Evolutionary conservation across 2,888 invertebrate species (phyloP).

Genomic region (Ethmia dodecea): DNA sequence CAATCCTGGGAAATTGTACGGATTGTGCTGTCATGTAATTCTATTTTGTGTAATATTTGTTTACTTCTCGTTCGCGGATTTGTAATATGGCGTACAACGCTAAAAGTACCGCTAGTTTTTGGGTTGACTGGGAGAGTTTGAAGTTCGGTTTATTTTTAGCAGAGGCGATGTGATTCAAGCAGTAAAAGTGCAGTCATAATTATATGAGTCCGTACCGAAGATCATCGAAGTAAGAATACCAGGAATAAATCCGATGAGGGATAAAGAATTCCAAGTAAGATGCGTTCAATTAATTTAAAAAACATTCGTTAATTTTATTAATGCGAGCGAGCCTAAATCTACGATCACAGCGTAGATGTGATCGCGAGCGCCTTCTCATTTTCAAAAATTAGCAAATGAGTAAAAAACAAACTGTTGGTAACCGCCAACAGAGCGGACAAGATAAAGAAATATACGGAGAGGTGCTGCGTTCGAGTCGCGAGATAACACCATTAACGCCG

Average conservation of each 20-base stretch:
- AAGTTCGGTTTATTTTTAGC: too few relatives aligned
- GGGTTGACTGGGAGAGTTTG: too few relatives aligned
- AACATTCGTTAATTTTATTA: conserved; percentile 75
- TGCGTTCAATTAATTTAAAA: conserved; percentile 71
- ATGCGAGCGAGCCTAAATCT: conserved; percentile 66
- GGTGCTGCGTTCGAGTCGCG: conserved; percentile 72
- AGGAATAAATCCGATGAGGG: conserved; percentile 49
- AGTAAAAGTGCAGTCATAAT: too few relatives aligned
- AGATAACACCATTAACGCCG: conserved; percentile 77
- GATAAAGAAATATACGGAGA: conserved; percentile 77
- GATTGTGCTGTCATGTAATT: conserved; percentile 53
- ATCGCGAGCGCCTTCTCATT: conserved; percentile 71
- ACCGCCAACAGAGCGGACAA: conserved; percentile 71
- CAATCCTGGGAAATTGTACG: conserved; percentile 54
- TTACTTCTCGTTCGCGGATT: not conserved
- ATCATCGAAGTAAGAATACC: conserved; percentile 30
- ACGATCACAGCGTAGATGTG: conserved; percentile 61
- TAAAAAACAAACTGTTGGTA: conserved; percentile 58
- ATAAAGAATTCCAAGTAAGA: conserved; percentile 58
- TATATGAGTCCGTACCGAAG: too few relatives aligned
- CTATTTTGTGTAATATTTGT: conserved; percentile 14
- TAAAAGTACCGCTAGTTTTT: too few relatives aligned
- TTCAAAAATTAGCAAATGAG: conserved; percentile 75
- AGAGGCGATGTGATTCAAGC: too few relatives aligned
- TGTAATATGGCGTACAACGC: too few relatives aligned